Base-by-base conservation (phyloP, 2,888 invertebrate genomes). In the Epinotia nisella region DNA sequence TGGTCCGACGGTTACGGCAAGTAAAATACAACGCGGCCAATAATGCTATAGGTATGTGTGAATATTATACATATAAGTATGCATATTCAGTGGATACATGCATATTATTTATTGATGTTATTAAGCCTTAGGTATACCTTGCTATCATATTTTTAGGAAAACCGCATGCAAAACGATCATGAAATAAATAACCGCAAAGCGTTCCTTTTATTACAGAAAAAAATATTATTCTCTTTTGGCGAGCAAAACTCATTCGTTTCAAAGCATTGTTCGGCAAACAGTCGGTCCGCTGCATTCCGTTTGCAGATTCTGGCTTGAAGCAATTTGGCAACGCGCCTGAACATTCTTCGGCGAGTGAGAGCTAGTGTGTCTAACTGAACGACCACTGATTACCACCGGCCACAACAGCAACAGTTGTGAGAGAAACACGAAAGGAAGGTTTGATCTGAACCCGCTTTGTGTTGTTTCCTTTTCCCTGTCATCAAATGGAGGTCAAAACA, bases 231-330 rank as follows among this genome's bases (percentile, higher is more conserved):
- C 67, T 39, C 74, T 67, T 61, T 71, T 71, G 74, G 71, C 56
- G 60, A n/a, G 62, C 62, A 61, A 72, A 71, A 72, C 75, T 69
- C 69, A 73, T 73, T 73, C 69, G 70, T 73, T 69, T 71, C 66
- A 72, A 75, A 72, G 72, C 73, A 75, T 75, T 75, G 73, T 73
- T 73, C 51, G 61, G 66, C 70, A 70, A 73, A 75, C 74, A 69
- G 67, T 39, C 60, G 68, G 71, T 64, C 64, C 64, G 70, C 69
- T 73, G 75, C 70, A 75, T 75, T 75, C 75, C 73, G 58, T 59
- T 68, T 73, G 73, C 73, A 73, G 69, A 69, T 69, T 73, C 68
- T 69, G 64, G 73, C 69, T 72, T 69, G 64, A 73, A 73, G 73
- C 73, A 73, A 73, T 73, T 73, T 73, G 73, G 73, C 73, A 64